A percentile compares a stretch with the other conserved stretches of the same genome.
phyloP scores from a whole-genome alignment of 2,888 invertebrate species.

The Drosophila yooni region DNA sequence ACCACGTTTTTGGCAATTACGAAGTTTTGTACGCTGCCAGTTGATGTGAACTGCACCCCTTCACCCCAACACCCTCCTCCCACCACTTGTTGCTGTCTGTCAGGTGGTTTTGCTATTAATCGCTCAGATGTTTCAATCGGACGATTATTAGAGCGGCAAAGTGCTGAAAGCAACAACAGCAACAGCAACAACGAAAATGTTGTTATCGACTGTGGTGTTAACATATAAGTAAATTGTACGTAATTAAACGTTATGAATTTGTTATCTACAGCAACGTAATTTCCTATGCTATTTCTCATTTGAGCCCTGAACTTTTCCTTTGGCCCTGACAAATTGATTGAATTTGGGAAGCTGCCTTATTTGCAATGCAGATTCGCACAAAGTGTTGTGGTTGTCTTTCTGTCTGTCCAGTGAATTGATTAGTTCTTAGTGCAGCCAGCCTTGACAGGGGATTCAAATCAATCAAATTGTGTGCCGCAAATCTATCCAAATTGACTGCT shows the following conservation, averaged over 20 bases:
- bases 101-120: conserved; percentile 50
- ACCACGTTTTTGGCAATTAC: conserved; percentile 48
- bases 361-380: conserved; percentile 39
- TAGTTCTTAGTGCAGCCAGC: conserved; percentile 48
- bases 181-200: conserved; percentile 14
- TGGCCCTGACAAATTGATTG: conserved; percentile 6
- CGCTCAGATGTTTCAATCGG: conserved; percentile 46
- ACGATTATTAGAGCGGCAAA: conserved; percentile 37
- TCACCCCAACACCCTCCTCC: neutral
- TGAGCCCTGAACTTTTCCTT: neutral
- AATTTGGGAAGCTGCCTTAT: conserved; percentile 28
- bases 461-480: conserved; percentile 50
- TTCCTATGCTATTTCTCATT: conserved; percentile 36
- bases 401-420: conserved; percentile 46
- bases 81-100: conserved; percentile 7
- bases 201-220: conserved; percentile 61
- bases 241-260: conserved; percentile 78
- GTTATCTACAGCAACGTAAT: conserved; percentile 59
- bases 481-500: neutral
- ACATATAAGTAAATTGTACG: conserved; percentile 70
- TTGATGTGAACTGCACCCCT: neutral
- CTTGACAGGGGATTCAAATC: conserved; percentile 52
- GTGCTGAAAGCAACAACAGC: conserved; percentile 15
- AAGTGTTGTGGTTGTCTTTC: neutral
- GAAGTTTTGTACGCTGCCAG: conserved; percentile 9